Evolutionary conservation across 1,140 invertebrate species (phyloP).

Genomic region (Aphaenogaster ashmeadi): DNA sequence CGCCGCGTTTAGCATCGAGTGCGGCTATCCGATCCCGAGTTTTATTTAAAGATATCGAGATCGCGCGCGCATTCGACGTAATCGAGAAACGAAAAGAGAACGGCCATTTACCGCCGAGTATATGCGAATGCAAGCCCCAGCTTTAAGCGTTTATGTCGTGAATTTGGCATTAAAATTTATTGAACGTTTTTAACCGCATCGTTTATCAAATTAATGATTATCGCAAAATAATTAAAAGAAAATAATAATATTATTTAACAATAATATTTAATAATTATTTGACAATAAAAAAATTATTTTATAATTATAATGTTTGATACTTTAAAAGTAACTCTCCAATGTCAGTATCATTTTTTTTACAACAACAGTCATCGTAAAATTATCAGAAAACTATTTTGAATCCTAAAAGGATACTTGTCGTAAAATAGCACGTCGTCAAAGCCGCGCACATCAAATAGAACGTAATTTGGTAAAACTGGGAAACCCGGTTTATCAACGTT

Average conservation of each 20-base stretch:
- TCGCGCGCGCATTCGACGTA: conserved; percentile 24
- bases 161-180: neutral
- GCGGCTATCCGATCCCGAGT: conserved; percentile 25
- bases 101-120: neutral
- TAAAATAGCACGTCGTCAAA: conserved; percentile 16
- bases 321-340: neutral
- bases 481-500: conserved; percentile 65
- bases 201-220: conserved; percentile 6
- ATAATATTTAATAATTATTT: neutral
- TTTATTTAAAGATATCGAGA: conserved; percentile 38
- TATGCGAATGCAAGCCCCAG: neutral
- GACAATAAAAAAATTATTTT: neutral
- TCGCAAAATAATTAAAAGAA: neutral
- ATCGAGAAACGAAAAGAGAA: conserved; percentile 45
- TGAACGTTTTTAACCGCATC: neutral
- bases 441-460: conserved; percentile 3
- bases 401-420: neutral
- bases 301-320: neutral
- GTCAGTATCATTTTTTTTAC: neutral
- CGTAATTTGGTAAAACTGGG: conserved; percentile 36
- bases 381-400: neutral
- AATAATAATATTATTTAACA: neutral
- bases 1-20: conserved; percentile 33
- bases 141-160: neutral
- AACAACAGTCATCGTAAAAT: neutral